Evolutionary conservation across 2,113 vertebrate genomes (phyloP).

Genomic region (Thermophis baileyi): DNA sequence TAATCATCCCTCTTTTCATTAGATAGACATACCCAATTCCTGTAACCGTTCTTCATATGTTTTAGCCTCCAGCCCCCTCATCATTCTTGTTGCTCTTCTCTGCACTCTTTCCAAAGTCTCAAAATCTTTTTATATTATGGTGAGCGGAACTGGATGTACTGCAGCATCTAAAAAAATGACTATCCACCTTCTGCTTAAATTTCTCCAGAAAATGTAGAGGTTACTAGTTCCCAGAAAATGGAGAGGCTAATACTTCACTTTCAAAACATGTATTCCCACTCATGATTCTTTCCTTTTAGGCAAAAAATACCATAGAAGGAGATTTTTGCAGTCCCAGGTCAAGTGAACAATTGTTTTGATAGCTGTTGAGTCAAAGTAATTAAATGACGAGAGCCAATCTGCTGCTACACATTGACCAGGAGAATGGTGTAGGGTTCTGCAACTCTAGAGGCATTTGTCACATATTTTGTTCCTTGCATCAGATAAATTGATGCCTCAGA

Average conservation of each 20-base stretch:
- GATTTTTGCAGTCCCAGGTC: background rate
- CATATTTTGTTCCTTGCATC: conserved; percentile 36
- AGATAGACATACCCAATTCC: background rate
- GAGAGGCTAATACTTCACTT: background rate
- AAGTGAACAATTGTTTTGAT: background rate
- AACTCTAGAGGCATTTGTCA: conserved; percentile 34
- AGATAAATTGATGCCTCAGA: conserved; percentile 42
- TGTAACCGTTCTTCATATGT: background rate
- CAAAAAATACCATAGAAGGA: background rate
- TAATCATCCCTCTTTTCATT: background rate
- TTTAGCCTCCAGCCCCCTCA: background rate
- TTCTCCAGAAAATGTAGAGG: background rate
- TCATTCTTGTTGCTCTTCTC: background rate
- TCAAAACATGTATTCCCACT: background rate
- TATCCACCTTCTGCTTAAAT: background rate
- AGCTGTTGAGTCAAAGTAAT: background rate
- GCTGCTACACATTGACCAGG: background rate
- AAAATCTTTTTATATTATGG: background rate
- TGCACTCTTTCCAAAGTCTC: background rate
- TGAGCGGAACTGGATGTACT: background rate
- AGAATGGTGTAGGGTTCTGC: background rate
- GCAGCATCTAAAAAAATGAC: background rate
- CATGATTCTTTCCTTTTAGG: background rate
- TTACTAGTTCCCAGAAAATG: background rate
- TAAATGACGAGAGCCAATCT: background rate